phyloP scores from a whole-genome alignment of 2,113 vertebrate species.

The Nanorana parkeri region DNA sequence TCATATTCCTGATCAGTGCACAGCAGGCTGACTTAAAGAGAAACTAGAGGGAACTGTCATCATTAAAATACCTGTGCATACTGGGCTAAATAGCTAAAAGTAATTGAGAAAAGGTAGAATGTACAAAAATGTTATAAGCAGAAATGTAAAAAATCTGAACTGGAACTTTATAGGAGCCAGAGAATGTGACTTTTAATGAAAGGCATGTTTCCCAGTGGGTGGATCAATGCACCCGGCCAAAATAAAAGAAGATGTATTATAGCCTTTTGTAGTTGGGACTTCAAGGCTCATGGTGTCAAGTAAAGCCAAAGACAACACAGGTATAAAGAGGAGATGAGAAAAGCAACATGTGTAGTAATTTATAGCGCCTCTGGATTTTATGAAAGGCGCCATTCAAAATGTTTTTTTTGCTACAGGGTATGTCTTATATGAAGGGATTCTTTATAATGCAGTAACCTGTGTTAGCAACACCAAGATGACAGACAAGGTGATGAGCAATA shows the following conservation, averaged over 20 bases:
- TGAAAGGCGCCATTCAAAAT: slow-evolving; percentile 6
- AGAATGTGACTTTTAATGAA: slow-evolving; percentile 38
- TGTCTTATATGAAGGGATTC: slow-evolving; percentile 44
- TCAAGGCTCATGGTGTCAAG: slow-evolving; percentile 11
- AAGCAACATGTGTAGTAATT: slow-evolving; percentile 11
- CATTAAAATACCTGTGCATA: too few relatives aligned
- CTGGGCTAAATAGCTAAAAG: too few relatives aligned
- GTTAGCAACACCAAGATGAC: neutral
- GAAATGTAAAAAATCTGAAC: too few relatives aligned
- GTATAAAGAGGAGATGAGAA: slow-evolving; percentile 20
- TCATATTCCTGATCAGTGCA: slow-evolving; percentile 3
- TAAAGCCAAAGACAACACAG: slow-evolving; percentile 38
- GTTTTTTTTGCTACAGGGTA: slow-evolving; percentile 9
- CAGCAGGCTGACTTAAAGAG: neutral
- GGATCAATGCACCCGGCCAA: slow-evolving; percentile 34
- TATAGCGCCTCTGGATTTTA: slow-evolving; percentile 8
- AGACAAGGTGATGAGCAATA: neutral
- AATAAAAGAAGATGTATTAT: neutral
- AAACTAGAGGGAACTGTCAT: neutral
- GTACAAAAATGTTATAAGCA: too few relatives aligned
- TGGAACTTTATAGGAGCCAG: neutral
- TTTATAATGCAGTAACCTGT: slow-evolving; percentile 15
- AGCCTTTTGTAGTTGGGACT: slow-evolving; percentile 41
- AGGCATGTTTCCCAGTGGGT: slow-evolving; percentile 25
- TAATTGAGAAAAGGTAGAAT: too few relatives aligned